Conservation (phyloP, 2,888 invertebrate genomes). For the Pammene fasciana region DNA sequence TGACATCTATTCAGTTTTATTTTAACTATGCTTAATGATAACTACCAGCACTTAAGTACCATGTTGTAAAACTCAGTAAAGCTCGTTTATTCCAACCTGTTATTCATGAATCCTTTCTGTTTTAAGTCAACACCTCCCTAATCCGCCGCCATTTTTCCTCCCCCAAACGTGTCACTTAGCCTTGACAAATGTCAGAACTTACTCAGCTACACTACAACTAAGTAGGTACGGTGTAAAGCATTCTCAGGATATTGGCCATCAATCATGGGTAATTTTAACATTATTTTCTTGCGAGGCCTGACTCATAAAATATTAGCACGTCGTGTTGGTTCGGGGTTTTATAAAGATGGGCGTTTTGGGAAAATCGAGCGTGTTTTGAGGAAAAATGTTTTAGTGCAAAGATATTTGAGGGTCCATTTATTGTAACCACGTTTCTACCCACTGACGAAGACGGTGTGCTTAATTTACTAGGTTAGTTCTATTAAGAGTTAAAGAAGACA, state of each 20-base stretch:
- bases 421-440: too few species aligned
- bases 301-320: slow-evolving; percentile 18
- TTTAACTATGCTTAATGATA: too few species aligned
- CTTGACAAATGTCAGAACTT: slow-evolving; percentile 38
- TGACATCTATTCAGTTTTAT: too few species aligned
- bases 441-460: too few species aligned
- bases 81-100: not conserved
- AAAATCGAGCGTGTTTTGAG: not conserved
- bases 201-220: slow-evolving; percentile 37
- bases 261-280: slow-evolving; percentile 36
- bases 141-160: slow-evolving; percentile 3
- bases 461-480: too few species aligned
- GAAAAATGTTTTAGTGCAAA: not conserved
- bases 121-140: slow-evolving; percentile 1
- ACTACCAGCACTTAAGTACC: too few species aligned
- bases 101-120: not conserved
- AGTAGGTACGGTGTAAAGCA: slow-evolving; percentile 38
- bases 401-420: not conserved
- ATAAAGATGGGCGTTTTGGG: slow-evolving; percentile 5
- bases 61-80: too few species aligned
- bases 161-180: slow-evolving; percentile 34
- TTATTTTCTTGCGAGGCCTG: slow-evolving; percentile 27
- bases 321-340: slow-evolving; percentile 8
- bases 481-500: too few species aligned
- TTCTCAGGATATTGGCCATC: slow-evolving; percentile 39